phyloP scores from a whole-genome alignment of 2,797 vertebrate genomes.

The Coracias cyanogaster region DNA sequence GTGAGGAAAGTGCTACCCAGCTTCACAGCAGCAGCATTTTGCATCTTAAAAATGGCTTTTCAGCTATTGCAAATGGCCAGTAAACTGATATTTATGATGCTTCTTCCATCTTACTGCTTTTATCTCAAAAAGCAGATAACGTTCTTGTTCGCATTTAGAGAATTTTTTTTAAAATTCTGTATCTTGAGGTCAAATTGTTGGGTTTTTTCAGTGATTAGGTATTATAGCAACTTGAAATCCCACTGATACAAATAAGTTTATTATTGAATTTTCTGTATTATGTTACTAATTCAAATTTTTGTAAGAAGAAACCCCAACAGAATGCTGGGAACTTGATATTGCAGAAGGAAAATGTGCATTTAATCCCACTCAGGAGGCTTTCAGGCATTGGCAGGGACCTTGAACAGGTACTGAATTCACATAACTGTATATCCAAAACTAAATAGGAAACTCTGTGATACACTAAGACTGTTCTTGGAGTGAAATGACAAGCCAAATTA shows the following conservation, averaged over 20 bases:
- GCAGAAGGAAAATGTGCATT: not conserved
- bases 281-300: slow-evolving; percentile 5
- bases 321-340: not conserved
- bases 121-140: not conserved
- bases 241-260: not conserved
- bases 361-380: slow-evolving; percentile 21
- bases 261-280: slow-evolving; percentile 13
- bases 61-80: not conserved
- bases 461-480: not conserved
- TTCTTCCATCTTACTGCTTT: not conserved
- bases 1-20: not conserved
- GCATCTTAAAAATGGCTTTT: not conserved
- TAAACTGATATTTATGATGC: not conserved
- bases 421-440: not conserved
- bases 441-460: not conserved
- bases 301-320: slow-evolving; percentile 9
- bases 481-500: not conserved
- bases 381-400: not conserved
- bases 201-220: not conserved
- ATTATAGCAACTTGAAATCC: not conserved
- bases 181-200: not conserved
- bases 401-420: not conserved
- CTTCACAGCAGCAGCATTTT: not conserved
- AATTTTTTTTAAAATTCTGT: not conserved
- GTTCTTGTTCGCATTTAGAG: not conserved